These are phyloP conservation scores for Xenus cinereus DNA, from an alignment of 2,113 vertebrate species.

Conservation along the genomic window DNA sequence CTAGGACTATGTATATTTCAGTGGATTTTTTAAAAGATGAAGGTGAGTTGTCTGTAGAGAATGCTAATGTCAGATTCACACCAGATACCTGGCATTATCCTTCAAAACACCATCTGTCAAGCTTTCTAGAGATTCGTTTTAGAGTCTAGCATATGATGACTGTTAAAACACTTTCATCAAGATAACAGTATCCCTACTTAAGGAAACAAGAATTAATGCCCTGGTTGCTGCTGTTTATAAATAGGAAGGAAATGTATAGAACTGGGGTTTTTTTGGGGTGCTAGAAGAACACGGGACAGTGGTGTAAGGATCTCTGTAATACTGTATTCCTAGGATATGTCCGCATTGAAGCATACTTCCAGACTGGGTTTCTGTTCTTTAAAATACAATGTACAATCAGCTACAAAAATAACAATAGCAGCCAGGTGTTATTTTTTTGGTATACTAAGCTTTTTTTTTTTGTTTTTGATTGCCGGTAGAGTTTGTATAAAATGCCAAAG, in stretches of 20 bases:
- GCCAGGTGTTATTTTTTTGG: neutral
- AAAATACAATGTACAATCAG: neutral
- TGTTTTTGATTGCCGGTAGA: neutral
- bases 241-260: neutral
- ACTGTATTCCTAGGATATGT: neutral
- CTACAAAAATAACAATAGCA: neutral
- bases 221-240: neutral
- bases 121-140: constrained; percentile 54
- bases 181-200: constrained; percentile 4
- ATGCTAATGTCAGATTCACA: constrained; percentile 45
- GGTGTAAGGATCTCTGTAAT: neutral
- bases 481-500: neutral
- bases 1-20: neutral
- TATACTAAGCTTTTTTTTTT: neutral
- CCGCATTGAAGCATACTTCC: neutral
- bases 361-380: neutral
- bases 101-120: constrained; percentile 63
- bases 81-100: constrained; percentile 52
- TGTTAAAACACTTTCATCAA: constrained; percentile 13
- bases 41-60: constrained; percentile 32
- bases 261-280: neutral
- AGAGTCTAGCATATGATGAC: neutral
- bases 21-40: neutral
- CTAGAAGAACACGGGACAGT: neutral
- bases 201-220: neutral